Conservation (phyloP, 2,797 vertebrate genomes). For the Erethizon dorsatum region DNA sequence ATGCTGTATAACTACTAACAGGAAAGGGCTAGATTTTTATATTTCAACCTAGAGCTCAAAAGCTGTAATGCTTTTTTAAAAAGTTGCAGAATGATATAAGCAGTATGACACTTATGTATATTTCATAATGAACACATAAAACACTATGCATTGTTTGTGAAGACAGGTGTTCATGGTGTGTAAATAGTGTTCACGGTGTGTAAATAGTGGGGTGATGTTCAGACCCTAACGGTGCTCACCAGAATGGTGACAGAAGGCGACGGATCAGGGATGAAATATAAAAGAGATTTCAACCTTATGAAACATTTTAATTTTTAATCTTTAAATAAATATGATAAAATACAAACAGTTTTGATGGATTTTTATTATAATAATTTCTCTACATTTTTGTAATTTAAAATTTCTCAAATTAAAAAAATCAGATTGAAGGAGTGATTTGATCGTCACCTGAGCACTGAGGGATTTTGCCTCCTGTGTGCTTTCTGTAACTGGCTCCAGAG, state of each 20-base stretch:
- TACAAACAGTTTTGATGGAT: not conserved
- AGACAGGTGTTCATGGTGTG: not conserved
- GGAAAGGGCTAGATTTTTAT: not conserved
- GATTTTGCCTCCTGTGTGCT: not conserved
- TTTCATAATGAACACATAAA: slow-evolving; percentile 54
- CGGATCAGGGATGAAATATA: not conserved
- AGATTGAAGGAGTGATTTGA: slow-evolving; percentile 6
- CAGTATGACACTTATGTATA: slow-evolving; percentile 10
- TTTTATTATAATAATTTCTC: slow-evolving; percentile 25
- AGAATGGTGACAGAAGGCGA: not conserved
- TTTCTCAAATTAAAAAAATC: not conserved
- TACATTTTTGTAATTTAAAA: not conserved
- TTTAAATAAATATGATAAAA: slow-evolving; percentile 42
- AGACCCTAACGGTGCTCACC: not conserved
- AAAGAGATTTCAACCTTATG: slow-evolving; percentile 1
- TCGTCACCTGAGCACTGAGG: not conserved
- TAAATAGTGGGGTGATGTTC: not conserved
- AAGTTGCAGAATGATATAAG: slow-evolving; percentile 2
- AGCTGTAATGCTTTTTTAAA: not conserved
- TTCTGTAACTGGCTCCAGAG: not conserved
- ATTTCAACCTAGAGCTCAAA: slow-evolving; percentile 18
- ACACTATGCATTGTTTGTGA: slow-evolving; percentile 49
- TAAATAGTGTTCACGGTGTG: not conserved
- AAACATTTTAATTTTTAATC: not conserved
- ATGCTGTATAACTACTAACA: not conserved